These are phyloP conservation scores for Thamnophis sirtalis DNA, from an alignment of 2,113 vertebrate species.

Conservation along the genomic window DNA sequence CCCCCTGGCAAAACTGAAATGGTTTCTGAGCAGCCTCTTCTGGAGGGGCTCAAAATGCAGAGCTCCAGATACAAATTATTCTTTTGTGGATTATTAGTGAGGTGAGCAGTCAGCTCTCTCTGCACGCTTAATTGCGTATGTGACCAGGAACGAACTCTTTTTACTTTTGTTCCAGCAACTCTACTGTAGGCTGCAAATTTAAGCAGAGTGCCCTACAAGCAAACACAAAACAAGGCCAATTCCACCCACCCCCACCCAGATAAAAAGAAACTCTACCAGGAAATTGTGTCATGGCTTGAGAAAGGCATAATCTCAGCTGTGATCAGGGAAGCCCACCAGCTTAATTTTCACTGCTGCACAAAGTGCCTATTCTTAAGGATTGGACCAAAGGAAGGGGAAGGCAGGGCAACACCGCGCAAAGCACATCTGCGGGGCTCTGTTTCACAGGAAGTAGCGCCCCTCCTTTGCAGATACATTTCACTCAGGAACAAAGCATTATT, in stretches of 20 bases:
- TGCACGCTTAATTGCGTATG: conserved; percentile 21
- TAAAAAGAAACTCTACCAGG: conserved; percentile 50
- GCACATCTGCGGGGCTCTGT: conserved; percentile 66
- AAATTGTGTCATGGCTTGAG: conserved; percentile 50
- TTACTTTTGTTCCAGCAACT: conserved; percentile 16
- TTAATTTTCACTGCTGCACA: conserved; percentile 67
- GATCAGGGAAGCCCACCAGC: conserved; percentile 51
- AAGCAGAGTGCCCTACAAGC: background rate
- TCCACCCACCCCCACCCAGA: conserved; percentile 2
- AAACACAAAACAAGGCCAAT: conserved; percentile 14
- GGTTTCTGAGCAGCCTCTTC: background rate
- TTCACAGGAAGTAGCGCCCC: conserved; percentile 69
- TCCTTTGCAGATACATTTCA: conserved; percentile 74
- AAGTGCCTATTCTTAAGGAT: conserved; percentile 71
- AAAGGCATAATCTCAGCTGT: conserved; percentile 37
- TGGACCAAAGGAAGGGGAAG: conserved; percentile 56
- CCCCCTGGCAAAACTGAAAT: background rate
- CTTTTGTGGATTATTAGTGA: background rate
- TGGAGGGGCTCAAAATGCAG: background rate
- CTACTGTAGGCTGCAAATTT: conserved; percentile 39
- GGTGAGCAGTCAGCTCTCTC: background rate
- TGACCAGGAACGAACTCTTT: conserved; percentile 33
- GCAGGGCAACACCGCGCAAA: conserved; percentile 29
- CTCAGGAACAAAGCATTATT: conserved; percentile 69
- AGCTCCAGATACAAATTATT: conserved; percentile 33